phyloP scores from a whole-genome alignment of 2,797 vertebrate species.

The Agapornis canus region DNA sequence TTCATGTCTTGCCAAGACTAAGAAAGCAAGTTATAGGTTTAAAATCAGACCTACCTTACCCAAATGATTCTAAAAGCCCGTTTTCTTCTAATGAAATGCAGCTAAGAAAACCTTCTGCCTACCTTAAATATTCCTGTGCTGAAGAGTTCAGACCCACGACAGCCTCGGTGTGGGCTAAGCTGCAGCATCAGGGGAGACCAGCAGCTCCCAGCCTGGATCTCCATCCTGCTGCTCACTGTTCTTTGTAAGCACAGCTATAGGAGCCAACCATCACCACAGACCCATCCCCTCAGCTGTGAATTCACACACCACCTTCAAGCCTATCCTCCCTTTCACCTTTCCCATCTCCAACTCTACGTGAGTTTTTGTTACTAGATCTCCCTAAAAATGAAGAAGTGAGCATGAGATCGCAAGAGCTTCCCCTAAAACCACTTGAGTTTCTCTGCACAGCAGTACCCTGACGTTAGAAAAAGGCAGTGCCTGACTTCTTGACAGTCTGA shows the following conservation, averaged over 20 bases:
- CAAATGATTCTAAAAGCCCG: background rate
- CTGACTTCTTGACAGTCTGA: background rate
- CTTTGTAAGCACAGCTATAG: background rate
- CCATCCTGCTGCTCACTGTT: background rate
- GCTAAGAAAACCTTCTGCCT: background rate
- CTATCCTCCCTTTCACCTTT: background rate
- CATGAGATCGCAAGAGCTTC: accelerated
- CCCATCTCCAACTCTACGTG: accelerated
- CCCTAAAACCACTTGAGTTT: background rate
- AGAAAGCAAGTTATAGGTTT: background rate
- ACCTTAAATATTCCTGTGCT: background rate
- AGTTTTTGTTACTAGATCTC: background rate
- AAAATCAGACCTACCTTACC: background rate
- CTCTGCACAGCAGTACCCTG: background rate
- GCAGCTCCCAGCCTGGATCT: background rate
- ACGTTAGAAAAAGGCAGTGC: background rate
- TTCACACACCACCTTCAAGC: background rate
- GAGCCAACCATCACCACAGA: accelerated
- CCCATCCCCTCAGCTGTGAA: background rate
- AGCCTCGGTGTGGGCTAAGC: background rate
- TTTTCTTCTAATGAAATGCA: background rate
- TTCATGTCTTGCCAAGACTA: background rate
- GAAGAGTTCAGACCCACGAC: accelerated
- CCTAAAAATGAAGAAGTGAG: background rate
- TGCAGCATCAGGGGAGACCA: background rate